Evolutionary conservation across 2,797 vertebrate species (phyloP).

Genomic region (Tiaroga cobitis): DNA sequence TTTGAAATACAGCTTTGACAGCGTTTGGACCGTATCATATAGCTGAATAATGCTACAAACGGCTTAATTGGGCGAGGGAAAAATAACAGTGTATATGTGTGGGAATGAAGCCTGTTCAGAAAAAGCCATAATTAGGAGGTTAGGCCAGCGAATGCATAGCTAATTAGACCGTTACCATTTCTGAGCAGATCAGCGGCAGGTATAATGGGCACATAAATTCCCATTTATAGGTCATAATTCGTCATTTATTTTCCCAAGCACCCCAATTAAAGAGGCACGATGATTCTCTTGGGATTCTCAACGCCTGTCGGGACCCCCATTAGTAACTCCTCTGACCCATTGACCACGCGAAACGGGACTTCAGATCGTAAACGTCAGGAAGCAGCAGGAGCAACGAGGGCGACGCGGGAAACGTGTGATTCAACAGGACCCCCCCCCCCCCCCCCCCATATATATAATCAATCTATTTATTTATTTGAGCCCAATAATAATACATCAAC

Average conservation of each 20-base stretch:
- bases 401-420: constrained; percentile 4
- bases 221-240: constrained; percentile 86
- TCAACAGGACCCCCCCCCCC: neutral
- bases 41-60: neutral
- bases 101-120: constrained; percentile 66
- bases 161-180: constrained; percentile 78
- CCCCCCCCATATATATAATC: too few relatives aligned
- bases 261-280: constrained; percentile 75
- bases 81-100: constrained; percentile 40
- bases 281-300: constrained; percentile 75
- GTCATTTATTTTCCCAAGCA: constrained; percentile 78
- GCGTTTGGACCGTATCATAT: neutral
- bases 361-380: constrained; percentile 70
- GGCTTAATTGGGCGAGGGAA: constrained; percentile 45
- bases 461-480: too few relatives aligned
- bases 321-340: constrained; percentile 70
- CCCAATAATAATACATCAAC: neutral
- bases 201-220: constrained; percentile 86
- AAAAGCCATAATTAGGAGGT: constrained; percentile 64
- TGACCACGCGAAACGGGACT: constrained; percentile 64
- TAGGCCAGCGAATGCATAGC: constrained; percentile 70
- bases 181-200: constrained; percentile 75
- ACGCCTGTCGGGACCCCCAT: constrained; percentile 66
- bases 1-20: constrained; percentile 1
- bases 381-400: constrained; percentile 48